Base-by-base conservation (phyloP, 2,113 vertebrate species). In the Taxidea taxus region DNA sequence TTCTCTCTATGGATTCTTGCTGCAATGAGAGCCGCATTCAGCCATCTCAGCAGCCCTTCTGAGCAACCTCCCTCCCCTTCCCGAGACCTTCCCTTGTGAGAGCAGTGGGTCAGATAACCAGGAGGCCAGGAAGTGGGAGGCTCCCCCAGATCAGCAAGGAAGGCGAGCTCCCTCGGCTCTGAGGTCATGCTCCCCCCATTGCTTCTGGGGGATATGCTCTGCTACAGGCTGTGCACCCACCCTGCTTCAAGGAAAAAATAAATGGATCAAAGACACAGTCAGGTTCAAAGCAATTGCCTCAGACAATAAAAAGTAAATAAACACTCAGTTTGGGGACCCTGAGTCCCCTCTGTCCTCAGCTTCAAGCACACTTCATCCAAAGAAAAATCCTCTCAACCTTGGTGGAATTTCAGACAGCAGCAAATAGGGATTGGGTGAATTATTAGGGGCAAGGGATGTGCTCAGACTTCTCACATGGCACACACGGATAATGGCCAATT, bases 401-500 rank as follows among this genome's bases (percentile, higher is more conserved):
- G 87, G 64, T 60, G 20, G 72, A 27, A 62, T 84, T 78, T 62
- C 74, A 29, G 58, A 39, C 31, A 34, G 7, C 25, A 68, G 37
- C 20, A 20, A 62, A 15, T 0, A 62, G 94, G 44, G 47, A 21
- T 1, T 3, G 27, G 49, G 68, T 1, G 16, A 31, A 13, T 78
- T 37, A 80, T 31, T 10, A 72, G 21, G 51, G 51, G 37, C 14
- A 39, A 31, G 13, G n/a, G 20, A 47, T 6, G 10, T 31, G 10
- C 39, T n/a, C 13, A 15, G 37, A 27, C 5, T 5, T 44, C 60
- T n/a, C 44, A 49, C 34, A 16, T 5, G 75, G 49, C 29, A 34
- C 44, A 13, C 0, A 6, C 0, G 51, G 56, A 7, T 31, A 14
- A 20, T 1, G 56, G 47, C 8, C 64, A 58, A 0, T 15, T 34